Base-by-base conservation (phyloP, 1,140 invertebrate genomes). In the Trachelipus rathkii region DNA sequence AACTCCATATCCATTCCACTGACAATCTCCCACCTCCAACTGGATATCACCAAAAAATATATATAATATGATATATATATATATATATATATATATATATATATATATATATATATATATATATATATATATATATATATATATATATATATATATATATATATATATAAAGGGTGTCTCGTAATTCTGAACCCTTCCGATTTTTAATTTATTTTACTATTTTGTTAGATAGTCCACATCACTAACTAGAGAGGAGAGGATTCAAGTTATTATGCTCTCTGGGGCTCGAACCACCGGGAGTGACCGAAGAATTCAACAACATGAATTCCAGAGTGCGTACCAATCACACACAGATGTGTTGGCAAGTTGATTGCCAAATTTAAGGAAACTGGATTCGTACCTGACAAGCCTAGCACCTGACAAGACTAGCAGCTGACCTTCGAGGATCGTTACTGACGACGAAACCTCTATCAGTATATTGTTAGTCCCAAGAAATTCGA, bases 41-140 rank as follows among this genome's bases (percentile, higher is more conserved):
- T n/a, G n/a, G n/a, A n/a, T n/a, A n/a, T n/a, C n/a, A n/a, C n/a
- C n/a, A n/a, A n/a, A n/a, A n/a, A n/a, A 33, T 33, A 33, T 33
- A 33, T 33, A 33, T 33, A 33, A 33, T 33, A n/a, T n/a, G 4
- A 60, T 60, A 60, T 60, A 60, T 60, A 60, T 60, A 60, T 60
- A 60, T 60, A 60, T 60, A 60, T 60, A 60, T 60, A 60, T 60
- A 60, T 21, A 60, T 60, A 60, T 60, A 60, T 60, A 60, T 60
- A 60, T 60, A 60, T 60, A 60, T 21, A 60, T 60, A 60, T 60
- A 60, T 60, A 60, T 60, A 60, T 60, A 60, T 60, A 60, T 60
- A 60, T 60, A 60, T 60, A 60, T 60, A 60, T 60, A 60, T 60
- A 60, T 21, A 60, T 60, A 60, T 60, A 21, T 60, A 60, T 60